Conservation (phyloP, 2,797 vertebrate genomes). For the Premnoplex brunnescens region DNA sequence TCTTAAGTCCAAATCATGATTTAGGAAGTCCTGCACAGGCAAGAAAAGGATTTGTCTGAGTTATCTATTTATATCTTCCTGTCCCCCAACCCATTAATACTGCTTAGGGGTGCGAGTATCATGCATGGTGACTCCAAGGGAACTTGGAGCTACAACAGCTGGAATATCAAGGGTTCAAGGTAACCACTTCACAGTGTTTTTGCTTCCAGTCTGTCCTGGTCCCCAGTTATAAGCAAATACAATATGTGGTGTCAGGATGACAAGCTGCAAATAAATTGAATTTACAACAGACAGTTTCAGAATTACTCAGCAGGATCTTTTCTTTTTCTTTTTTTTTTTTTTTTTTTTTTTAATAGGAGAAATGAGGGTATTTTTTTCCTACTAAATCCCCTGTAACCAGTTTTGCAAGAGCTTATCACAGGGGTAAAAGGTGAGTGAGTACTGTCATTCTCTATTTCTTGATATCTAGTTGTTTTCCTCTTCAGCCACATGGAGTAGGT, state of each 20-base stretch:
- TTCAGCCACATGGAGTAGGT: not conserved
- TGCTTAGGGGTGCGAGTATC: not conserved
- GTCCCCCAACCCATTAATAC: not conserved
- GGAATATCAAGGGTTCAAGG: not conserved
- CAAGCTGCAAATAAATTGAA: not conserved
- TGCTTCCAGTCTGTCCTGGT: not conserved
- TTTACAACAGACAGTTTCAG: not conserved
- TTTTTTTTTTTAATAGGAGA: not conserved
- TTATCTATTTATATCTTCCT: not conserved
- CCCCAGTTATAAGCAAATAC: not conserved
- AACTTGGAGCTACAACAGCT: not conserved
- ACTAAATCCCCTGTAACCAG: not conserved
- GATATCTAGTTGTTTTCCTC: not conserved
- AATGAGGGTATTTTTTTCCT: fast-evolving
- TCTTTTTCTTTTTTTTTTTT: not conserved
- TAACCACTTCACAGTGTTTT: not conserved
- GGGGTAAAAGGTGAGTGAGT: not conserved
- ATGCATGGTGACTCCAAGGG: not conserved
- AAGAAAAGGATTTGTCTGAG: not conserved
- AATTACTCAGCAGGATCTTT: not conserved
- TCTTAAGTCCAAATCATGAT: not conserved
- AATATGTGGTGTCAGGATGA: not conserved
- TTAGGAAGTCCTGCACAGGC: not conserved
- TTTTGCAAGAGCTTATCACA: not conserved
- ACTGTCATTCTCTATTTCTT: not conserved